Percentiles rank a stretch among this genome's conserved stretches.
These are phyloP conservation scores for Hyperoplus lanceolatus DNA, from an alignment of 2,797 vertebrate genomes.

Conservation along the genomic window DNA sequence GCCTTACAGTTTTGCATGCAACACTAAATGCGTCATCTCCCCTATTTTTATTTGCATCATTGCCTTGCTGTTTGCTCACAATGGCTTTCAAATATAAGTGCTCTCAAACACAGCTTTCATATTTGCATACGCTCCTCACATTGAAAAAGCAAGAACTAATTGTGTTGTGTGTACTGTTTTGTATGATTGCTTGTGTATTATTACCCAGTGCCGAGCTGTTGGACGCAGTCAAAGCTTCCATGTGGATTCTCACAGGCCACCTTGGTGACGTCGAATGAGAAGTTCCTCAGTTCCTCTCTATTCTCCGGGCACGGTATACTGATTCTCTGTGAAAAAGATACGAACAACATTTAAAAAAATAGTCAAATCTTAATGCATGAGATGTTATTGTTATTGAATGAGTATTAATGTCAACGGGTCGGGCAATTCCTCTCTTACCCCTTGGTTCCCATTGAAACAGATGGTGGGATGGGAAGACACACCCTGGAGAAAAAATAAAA, in stretches of 20 bases:
- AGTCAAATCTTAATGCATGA: neutral
- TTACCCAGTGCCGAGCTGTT: constrained; percentile 89
- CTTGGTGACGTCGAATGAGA: constrained; percentile 91
- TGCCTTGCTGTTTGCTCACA: neutral
- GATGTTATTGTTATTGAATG: neutral
- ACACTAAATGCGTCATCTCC: neutral
- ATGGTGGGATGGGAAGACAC: constrained; percentile 64
- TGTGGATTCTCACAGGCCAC: constrained; percentile 91
- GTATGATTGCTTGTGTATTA: constrained; percentile 17
- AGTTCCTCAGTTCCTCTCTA: constrained; percentile 80
- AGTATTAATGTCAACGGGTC: neutral
- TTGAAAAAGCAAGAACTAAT: neutral
- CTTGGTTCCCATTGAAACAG: constrained; percentile 79
- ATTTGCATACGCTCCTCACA: no score
- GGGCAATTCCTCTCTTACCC: constrained; percentile 68
- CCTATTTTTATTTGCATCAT: neutral
- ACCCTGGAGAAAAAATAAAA: constrained; percentile 53
- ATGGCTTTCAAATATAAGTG: no score
- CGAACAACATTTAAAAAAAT: neutral
- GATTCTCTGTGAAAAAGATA: constrained; percentile 85
- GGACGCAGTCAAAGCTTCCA: constrained; percentile 93
- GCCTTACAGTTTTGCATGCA: neutral
- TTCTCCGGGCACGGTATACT: constrained; percentile 86
- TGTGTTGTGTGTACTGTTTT: neutral
- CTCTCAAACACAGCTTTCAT: no score